These are phyloP conservation scores for Ametastegia equiseti DNA, from an alignment of 2,888 invertebrate species.

Conservation along the genomic window DNA sequence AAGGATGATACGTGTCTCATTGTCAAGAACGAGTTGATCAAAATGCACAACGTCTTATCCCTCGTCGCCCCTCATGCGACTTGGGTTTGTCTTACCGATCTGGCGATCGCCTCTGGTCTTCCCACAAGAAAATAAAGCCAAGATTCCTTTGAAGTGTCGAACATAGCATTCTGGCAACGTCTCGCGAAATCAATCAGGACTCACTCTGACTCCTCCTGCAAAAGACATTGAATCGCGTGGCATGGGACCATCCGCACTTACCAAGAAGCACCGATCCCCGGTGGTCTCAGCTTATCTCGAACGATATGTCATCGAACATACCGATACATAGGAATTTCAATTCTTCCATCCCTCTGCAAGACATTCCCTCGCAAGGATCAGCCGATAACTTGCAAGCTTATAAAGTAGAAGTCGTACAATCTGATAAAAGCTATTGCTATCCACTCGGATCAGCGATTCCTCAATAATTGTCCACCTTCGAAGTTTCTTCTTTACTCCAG, in stretches of 20 bases:
- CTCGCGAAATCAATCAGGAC: conserved; percentile 30
- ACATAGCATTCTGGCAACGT: conserved; percentile 34
- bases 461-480: conserved; percentile 4
- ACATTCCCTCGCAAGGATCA: too few relatives aligned
- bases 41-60: conserved; percentile 59
- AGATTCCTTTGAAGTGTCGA: conserved; percentile 23
- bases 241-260: conserved; percentile 19
- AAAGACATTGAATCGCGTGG: conserved; percentile 6
- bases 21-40: conserved; percentile 59
- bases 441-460: background rate
- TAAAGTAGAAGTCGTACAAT: background rate
- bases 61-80: background rate
- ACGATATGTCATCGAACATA: background rate
- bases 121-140: background rate
- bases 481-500: background rate
- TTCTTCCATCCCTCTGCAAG: background rate
- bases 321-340: background rate
- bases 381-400: too few relatives aligned
- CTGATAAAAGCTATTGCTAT: background rate
- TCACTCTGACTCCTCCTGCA: too few relatives aligned
- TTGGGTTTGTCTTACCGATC: conserved; percentile 23
- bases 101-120: conserved; percentile 16
- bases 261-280: background rate
- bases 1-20: conserved; percentile 72
- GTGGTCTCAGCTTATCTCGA: background rate